Percentiles rank a stretch among this genome's conserved stretches.
Conservation (phyloP, 2,113 vertebrate genomes). For the Aegithalos caudatus region DNA sequence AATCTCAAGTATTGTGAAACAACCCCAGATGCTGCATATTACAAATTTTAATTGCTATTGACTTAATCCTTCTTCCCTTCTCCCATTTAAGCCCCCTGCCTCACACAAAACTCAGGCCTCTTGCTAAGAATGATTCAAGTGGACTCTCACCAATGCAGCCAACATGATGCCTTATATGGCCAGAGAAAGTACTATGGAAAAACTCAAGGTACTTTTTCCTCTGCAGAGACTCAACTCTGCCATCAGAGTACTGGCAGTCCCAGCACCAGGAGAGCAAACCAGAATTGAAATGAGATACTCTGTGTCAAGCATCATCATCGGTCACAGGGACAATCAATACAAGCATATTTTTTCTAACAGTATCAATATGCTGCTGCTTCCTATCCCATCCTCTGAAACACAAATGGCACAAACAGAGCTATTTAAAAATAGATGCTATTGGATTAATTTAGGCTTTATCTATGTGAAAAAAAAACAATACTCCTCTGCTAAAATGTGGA, state of each 20-base stretch:
- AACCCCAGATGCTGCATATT: neutral
- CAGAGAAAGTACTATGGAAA: neutral
- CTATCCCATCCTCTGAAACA: neutral
- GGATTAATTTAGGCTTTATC: neutral
- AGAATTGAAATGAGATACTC: neutral
- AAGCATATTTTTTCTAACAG: neutral
- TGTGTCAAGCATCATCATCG: neutral
- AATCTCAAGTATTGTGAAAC: neutral
- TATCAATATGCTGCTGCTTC: neutral
- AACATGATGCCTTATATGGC: neutral
- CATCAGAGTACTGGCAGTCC: neutral
- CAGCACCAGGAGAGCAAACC: neutral
- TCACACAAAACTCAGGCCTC: neutral
- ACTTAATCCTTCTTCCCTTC: neutral
- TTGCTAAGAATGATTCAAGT: neutral
- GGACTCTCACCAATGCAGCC: neutral
- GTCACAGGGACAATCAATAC: neutral
- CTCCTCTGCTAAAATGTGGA: neutral
- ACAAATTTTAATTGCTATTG: neutral
- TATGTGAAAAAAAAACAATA: neutral
- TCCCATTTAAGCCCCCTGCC: neutral
- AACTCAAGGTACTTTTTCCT: neutral
- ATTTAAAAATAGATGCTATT: neutral
- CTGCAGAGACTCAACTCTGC: neutral
- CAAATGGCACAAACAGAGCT: neutral